Conservation (phyloP, 2,113 vertebrate species). For the Puma concolor region DNA sequence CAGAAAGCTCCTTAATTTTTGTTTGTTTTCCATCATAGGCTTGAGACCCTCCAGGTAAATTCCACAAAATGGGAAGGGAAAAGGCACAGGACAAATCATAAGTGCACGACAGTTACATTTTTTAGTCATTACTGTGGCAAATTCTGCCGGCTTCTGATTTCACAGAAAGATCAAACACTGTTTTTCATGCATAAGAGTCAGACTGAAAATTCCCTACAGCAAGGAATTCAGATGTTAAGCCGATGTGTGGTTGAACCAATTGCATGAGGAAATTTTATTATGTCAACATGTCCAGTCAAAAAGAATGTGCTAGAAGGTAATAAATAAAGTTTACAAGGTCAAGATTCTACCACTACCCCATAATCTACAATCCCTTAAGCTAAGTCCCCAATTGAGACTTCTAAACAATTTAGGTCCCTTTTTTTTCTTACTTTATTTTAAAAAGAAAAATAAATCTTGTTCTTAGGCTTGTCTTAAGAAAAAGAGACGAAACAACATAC, state of each 20-base stretch:
- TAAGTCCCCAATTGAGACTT: background rate
- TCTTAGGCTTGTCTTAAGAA: background rate
- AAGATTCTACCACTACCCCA: conserved; percentile 8
- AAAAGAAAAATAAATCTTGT: conserved; percentile 52
- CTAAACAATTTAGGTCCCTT: background rate
- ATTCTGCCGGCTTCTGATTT: conserved; percentile 68
- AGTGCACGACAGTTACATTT: conserved; percentile 46
- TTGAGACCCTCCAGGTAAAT: conserved; percentile 58
- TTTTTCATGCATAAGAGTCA: conserved; percentile 65
- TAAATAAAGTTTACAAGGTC: conserved; percentile 50
- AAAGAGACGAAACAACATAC: background rate
- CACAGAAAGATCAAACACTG: conserved; percentile 67
- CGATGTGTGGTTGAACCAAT: conserved; percentile 20
- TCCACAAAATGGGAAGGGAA: conserved; percentile 58
- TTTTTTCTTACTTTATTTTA: background rate
- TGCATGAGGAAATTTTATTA: conserved; percentile 66
- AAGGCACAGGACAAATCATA: conserved; percentile 30
- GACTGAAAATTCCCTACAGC: conserved; percentile 69
- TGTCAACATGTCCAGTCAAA: conserved; percentile 43
- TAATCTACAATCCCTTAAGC: conserved; percentile 7
- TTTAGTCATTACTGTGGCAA: conserved; percentile 67
- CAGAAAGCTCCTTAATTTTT: conserved; percentile 50
- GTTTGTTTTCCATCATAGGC: conserved; percentile 57
- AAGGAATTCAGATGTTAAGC: conserved; percentile 65
- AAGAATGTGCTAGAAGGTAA: conserved; percentile 35